phyloP scores from a whole-genome alignment of 2,113 vertebrate species.

The Galbula dea region DNA sequence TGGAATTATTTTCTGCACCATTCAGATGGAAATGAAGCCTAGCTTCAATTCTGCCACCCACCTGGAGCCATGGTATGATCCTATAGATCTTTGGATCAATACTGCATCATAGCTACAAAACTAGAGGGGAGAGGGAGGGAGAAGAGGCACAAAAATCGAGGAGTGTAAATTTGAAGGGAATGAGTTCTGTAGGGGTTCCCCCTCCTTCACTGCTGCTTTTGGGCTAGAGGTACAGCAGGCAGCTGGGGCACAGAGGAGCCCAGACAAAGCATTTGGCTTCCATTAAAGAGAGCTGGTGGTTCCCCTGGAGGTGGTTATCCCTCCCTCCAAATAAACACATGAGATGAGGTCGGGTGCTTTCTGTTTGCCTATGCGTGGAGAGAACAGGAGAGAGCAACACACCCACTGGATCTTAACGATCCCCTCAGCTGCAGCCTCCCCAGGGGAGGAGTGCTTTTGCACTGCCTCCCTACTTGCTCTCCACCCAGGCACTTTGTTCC shows the following conservation, averaged over 20 bases:
- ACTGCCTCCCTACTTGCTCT: neutral
- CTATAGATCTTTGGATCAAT: constrained; percentile 70
- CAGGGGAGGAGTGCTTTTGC: neutral
- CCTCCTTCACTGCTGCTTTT: neutral
- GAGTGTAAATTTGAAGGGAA: constrained; percentile 64
- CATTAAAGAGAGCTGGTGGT: neutral
- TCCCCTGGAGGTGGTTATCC: neutral
- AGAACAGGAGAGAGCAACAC: neutral
- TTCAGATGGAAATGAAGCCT: constrained; percentile 70
- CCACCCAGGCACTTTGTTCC: neutral
- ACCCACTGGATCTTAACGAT: neutral
- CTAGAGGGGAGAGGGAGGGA: neutral
- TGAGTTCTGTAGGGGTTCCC: constrained; percentile 8
- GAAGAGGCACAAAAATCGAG: constrained; percentile 14
- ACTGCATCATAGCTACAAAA: constrained; percentile 60
- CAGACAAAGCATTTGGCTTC: neutral
- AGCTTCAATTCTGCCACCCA: constrained; percentile 54
- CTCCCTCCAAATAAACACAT: neutral
- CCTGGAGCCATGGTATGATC: constrained; percentile 56
- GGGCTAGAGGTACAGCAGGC: neutral
- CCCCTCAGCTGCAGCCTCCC: constrained; percentile 17
- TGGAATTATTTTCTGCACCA: constrained; percentile 60
- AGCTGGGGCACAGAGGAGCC: neutral
- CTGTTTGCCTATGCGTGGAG: neutral
- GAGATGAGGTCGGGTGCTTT: neutral